These are phyloP conservation scores for Periplaneta americana DNA, from an alignment of 1,140 invertebrate species.

Conservation along the genomic window DNA sequence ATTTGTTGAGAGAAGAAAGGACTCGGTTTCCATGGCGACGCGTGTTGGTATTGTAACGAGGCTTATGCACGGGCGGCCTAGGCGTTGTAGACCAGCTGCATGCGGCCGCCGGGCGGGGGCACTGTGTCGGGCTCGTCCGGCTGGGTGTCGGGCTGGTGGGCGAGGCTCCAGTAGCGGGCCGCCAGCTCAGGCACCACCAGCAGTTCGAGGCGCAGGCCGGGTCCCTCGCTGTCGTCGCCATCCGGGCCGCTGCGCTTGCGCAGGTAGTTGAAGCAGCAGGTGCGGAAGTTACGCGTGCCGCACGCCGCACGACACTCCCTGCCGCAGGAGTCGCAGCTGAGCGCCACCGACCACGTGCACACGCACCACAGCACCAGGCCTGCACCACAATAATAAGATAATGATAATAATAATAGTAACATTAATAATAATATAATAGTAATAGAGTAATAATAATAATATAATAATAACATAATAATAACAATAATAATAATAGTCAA, in stretches of 20 bases:
- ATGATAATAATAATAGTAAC: neutral
- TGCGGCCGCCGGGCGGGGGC: neutral
- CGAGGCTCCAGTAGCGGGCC: neutral
- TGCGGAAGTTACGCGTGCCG: slow-evolving; percentile 49
- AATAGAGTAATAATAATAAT: neutral
- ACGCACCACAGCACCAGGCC: slow-evolving; percentile 8
- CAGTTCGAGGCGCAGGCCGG: neutral
- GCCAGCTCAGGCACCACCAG: neutral
- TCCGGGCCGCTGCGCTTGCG: slow-evolving; percentile 33
- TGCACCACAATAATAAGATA: too few relatives aligned
- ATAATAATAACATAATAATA: neutral
- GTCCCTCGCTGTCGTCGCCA: neutral
- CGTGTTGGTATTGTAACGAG: neutral
- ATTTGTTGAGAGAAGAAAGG: too few relatives aligned
- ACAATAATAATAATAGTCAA: neutral
- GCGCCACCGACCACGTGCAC: slow-evolving; percentile 2
- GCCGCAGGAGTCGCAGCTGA: slow-evolving; percentile 47
- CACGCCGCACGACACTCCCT: slow-evolving; percentile 48
- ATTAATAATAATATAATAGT: neutral
- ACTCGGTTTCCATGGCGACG: neutral
- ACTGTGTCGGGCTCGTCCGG: neutral
- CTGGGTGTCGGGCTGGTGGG: neutral
- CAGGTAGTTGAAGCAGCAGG: slow-evolving; percentile 56
- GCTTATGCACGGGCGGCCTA: neutral
- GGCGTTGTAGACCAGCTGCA: neutral